These are phyloP conservation scores for Girardinus metallicus DNA, from an alignment of 2,797 vertebrate species.

Conservation along the genomic window DNA sequence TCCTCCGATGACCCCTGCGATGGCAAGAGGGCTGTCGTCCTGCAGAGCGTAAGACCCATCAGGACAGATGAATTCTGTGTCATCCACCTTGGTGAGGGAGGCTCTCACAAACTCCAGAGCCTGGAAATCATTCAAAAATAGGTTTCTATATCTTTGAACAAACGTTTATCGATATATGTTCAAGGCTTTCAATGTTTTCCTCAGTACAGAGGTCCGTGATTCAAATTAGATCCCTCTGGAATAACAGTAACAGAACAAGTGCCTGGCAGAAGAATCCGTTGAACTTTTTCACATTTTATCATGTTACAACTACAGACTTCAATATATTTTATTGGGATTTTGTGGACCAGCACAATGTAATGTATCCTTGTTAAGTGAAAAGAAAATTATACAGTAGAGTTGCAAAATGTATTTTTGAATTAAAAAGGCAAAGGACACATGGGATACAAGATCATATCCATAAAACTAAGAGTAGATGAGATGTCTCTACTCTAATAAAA, in stretches of 20 bases:
- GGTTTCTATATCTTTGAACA: conserved; percentile 32
- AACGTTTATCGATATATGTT: conserved; percentile 11
- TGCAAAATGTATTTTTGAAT: not conserved
- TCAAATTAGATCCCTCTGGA: not conserved
- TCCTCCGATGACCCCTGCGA: conserved; percentile 94
- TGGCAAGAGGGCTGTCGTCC: conserved; percentile 92
- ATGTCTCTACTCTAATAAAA: not conserved
- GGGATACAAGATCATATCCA: not conserved
- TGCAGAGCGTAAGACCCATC: conserved; percentile 96
- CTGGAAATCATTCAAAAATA: conserved; percentile 42
- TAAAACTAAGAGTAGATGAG: not conserved
- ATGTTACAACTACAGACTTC: not conserved
- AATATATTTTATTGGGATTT: not conserved
- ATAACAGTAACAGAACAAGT: not conserved
- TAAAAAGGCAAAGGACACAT: not conserved
- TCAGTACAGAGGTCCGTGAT: not conserved
- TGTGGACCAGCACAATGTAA: not conserved
- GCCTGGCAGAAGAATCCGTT: not conserved
- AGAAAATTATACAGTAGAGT: not conserved
- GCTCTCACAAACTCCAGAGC: conserved; percentile 97
- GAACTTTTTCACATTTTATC: not conserved
- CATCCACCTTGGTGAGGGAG: conserved; percentile 97
- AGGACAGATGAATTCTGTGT: conserved; percentile 98
- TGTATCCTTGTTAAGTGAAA: not conserved
- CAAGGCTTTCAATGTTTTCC: conserved; percentile 17